phyloP scores from a whole-genome alignment of 1,140 invertebrate genomes.

The Trachelipus rathkii region DNA sequence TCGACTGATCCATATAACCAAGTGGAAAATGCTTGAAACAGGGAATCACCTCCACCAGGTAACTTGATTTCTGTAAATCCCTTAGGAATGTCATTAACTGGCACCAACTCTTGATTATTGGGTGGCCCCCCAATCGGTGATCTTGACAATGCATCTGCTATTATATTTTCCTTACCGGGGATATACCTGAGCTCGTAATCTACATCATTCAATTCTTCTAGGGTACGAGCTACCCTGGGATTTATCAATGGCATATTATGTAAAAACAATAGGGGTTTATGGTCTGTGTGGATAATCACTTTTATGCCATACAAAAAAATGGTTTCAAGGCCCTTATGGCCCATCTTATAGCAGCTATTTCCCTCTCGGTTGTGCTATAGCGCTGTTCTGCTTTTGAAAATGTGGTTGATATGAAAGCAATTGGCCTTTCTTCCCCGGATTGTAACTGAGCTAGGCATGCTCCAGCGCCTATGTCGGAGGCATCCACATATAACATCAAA shows the following conservation, averaged over 20 bases:
- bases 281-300: conserved; percentile 13
- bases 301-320: conserved; percentile 7
- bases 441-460: neutral
- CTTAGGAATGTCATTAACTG: too few relatives aligned
- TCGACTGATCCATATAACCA: too few relatives aligned
- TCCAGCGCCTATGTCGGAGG: neutral
- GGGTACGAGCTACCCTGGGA: too few relatives aligned
- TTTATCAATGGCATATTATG: conserved; percentile 13
- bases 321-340: neutral
- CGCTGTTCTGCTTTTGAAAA: neutral
- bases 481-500: neutral
- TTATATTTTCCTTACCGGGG: too few relatives aligned
- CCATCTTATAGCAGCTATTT: neutral
- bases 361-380: neutral
- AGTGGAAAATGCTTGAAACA: too few relatives aligned
- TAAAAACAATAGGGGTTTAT: conserved; percentile 1
- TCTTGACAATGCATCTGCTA: too few relatives aligned
- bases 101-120: too few relatives aligned
- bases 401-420: neutral
- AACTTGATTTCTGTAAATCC: too few relatives aligned
- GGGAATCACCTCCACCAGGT: too few relatives aligned
- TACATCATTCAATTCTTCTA: too few relatives aligned
- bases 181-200: too few relatives aligned
- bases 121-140: too few relatives aligned
- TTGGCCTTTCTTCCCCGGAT: neutral